Conservation (phyloP, 92 coral and sea anemone genomes). For the Porites rus region DNA sequence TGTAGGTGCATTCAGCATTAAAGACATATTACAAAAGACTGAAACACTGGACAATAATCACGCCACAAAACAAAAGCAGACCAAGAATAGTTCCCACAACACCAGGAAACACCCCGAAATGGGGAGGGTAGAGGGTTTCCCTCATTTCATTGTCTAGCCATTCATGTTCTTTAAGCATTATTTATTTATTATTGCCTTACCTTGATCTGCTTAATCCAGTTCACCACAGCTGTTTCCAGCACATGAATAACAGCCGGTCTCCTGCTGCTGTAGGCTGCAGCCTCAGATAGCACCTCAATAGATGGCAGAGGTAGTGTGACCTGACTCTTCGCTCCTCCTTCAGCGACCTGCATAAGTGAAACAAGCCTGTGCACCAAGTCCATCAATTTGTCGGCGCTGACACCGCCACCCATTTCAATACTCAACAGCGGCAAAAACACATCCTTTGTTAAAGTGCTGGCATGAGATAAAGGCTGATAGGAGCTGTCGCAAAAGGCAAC, state of each 20-base stretch:
- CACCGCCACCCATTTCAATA: conserved; percentile 98
- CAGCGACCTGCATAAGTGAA: conserved; percentile 89
- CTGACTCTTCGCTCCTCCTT: conserved; percentile 86
- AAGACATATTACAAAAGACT: too few species aligned
- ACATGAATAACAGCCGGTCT: conserved; percentile 99
- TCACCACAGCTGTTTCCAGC: conserved; percentile 94
- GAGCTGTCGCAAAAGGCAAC: conserved; percentile 98
- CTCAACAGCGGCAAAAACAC: conserved; percentile 96
- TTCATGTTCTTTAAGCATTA: too few species aligned
- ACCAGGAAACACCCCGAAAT: too few species aligned
- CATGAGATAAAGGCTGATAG: conserved; percentile 75
- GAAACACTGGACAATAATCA: too few species aligned
- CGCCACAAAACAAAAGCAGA: too few species aligned
- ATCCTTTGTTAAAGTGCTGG: conserved; percentile 82
- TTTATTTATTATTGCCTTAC: conserved; percentile 31
- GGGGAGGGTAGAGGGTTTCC: too few species aligned
- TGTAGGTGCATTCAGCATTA: too few species aligned
- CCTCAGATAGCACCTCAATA: conserved; percentile 98
- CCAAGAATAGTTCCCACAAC: too few species aligned
- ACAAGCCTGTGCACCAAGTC: conserved; percentile 96
- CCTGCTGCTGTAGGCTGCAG: conserved; percentile 97
- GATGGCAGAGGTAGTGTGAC: conserved; percentile 98
- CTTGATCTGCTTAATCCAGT: conserved; percentile 98
- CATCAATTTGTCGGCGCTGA: conserved; percentile 98
- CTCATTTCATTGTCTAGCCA: too few species aligned